A percentile compares a stretch with the other conserved stretches of the same genome.
These are phyloP conservation scores for Momotus momota DNA, from an alignment of 2,797 vertebrate genomes.

Conservation along the genomic window DNA sequence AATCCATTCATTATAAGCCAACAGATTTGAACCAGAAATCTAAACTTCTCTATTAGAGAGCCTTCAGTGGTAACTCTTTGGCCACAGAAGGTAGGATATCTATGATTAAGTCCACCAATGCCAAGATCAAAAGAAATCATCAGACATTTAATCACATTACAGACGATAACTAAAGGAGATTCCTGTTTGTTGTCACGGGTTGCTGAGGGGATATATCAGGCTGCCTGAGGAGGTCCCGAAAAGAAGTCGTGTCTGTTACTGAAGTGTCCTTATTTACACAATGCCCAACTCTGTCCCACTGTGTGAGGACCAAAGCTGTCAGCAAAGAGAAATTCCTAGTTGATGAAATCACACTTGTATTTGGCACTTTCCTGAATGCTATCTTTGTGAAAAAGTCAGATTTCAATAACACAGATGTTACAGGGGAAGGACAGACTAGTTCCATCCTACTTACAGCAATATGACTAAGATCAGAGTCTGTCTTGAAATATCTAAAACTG, in stretches of 20 bases:
- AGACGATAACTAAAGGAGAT: neutral
- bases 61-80: neutral
- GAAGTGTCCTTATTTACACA: neutral
- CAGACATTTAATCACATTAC: neutral
- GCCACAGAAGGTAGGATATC: neutral
- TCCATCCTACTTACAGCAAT: constrained; percentile 5
- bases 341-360: constrained; percentile 29
- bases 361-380: constrained; percentile 21
- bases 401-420: constrained; percentile 37
- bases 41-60: neutral
- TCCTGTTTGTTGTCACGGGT: neutral
- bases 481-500: neutral
- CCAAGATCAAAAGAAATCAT: neutral
- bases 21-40: constrained; percentile 1
- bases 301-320: neutral
- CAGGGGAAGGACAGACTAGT: neutral
- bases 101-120: neutral
- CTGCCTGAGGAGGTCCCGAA: neutral
- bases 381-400: constrained; percentile 14
- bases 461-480: neutral
- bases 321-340: neutral
- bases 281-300: neutral
- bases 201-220: neutral
- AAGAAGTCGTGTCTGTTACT: neutral
- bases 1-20: neutral